A percentile compares a stretch with the other conserved stretches of the same genome.
Conservation (phyloP, 2,797 vertebrate species). For the Rhynchotus rufescens region DNA sequence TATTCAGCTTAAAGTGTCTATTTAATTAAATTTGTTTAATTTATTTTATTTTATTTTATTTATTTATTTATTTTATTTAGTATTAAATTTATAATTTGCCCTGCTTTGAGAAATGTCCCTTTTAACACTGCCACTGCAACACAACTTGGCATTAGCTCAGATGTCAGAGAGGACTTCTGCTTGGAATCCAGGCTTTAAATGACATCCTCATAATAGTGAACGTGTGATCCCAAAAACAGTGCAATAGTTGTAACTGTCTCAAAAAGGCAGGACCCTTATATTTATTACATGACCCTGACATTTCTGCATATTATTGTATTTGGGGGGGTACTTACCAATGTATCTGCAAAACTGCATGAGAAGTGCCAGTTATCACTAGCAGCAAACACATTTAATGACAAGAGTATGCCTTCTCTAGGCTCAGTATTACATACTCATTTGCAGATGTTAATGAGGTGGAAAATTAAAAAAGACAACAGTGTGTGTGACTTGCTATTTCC, state of each 20-base stretch:
- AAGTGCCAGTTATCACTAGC: background rate
- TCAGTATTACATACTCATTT: constrained; percentile 54
- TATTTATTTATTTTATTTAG: too few relatives aligned
- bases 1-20: background rate
- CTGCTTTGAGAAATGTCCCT: background rate
- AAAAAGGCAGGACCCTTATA: background rate
- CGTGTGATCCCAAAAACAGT: background rate
- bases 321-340: background rate
- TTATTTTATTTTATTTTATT: too few relatives aligned
- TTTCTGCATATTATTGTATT: background rate
- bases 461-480: constrained; percentile 77
- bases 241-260: background rate
- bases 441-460: constrained; percentile 72
- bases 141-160: background rate
- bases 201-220: background rate
- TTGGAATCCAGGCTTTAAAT: background rate
- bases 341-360: background rate
- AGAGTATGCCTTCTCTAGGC: constrained; percentile 15
- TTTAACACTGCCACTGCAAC: background rate
- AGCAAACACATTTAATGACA: constrained; percentile 56
- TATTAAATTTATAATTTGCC: too few relatives aligned
- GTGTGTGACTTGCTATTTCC: constrained; percentile 43
- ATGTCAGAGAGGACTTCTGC: background rate
- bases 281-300: background rate
- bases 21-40: too few relatives aligned